phyloP scores from a whole-genome alignment of 2,797 vertebrate species.

The Hydrocynus forskahlii region DNA sequence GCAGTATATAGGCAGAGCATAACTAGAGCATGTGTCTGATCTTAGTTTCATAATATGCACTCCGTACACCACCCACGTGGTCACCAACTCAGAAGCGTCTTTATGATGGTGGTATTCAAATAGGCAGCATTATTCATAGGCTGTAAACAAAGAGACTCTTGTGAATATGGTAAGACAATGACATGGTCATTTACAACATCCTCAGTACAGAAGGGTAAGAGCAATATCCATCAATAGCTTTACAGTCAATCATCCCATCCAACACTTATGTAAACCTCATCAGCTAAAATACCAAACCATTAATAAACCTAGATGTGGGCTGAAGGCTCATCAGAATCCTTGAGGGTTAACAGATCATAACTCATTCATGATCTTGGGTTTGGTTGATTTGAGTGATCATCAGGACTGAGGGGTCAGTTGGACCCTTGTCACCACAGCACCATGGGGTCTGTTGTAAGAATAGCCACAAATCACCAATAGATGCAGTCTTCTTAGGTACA shows the following conservation, averaged over 20 bases:
- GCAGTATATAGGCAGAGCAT: constrained; percentile 6
- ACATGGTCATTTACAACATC: not conserved
- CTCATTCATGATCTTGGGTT: constrained; percentile 45
- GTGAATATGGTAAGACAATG: not conserved
- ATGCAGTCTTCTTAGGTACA: constrained; percentile 6
- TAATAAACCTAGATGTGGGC: constrained; percentile 20
- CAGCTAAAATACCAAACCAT: constrained; percentile 21
- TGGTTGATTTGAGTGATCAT: constrained; percentile 35
- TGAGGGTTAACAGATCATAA: constrained; percentile 28
- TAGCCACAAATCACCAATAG: constrained; percentile 26
- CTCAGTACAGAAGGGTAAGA: not conserved
- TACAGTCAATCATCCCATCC: not conserved
- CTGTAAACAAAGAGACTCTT: not conserved
- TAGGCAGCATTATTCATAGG: not conserved
- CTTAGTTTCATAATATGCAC: constrained; percentile 1
- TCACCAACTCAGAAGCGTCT: not conserved
- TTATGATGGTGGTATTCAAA: not conserved
- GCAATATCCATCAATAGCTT: not conserved
- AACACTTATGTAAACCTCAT: constrained; percentile 29
- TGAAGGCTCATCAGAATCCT: constrained; percentile 16
- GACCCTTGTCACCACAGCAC: constrained; percentile 5
- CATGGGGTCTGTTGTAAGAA: not conserved
- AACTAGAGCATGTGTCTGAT: constrained; percentile 9
- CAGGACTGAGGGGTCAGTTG: constrained; percentile 21
- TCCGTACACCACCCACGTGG: not conserved